These are phyloP conservation scores for Holocentrus rufus DNA, from an alignment of 2,797 vertebrate genomes.

Conservation along the genomic window DNA sequence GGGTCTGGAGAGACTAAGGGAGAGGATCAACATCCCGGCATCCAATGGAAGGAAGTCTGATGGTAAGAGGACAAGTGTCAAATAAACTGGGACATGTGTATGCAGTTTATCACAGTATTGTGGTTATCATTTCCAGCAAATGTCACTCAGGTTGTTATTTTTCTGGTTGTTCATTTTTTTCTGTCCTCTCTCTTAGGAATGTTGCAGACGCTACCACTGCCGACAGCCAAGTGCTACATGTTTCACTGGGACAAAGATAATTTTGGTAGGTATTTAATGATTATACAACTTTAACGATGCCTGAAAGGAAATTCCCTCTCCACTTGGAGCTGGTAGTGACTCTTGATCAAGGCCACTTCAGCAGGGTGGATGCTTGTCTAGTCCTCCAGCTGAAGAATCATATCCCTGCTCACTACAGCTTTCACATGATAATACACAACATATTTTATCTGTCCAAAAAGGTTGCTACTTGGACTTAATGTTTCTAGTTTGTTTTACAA, in stretches of 20 bases:
- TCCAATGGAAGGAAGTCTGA: slow-evolving; percentile 77
- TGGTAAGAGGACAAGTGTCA: slow-evolving; percentile 61
- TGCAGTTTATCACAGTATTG: background rate
- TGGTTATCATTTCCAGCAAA: background rate
- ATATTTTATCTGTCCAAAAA: background rate
- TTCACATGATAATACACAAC: background rate
- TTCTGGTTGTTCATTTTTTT: background rate
- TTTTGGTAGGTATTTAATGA: slow-evolving; percentile 85
- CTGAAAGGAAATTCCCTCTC: too few relatives aligned
- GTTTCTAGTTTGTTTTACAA: background rate
- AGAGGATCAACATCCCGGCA: slow-evolving; percentile 77
- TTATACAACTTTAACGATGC: background rate
- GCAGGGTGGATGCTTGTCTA: too few relatives aligned
- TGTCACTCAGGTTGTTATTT: background rate
- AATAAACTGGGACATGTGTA: background rate
- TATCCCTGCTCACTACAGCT: too few relatives aligned
- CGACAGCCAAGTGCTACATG: slow-evolving; percentile 88
- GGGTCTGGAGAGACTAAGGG: slow-evolving; percentile 81
- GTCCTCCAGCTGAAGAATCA: too few relatives aligned
- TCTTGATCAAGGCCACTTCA: too few relatives aligned
- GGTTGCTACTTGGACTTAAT: background rate
- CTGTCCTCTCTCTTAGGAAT: slow-evolving; percentile 60
- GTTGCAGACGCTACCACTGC: slow-evolving; percentile 88
- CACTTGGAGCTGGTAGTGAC: too few relatives aligned
- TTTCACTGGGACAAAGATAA: slow-evolving; percentile 96